phyloP scores from a whole-genome alignment of 1,140 invertebrate species.

The Solenopsis fugax region DNA sequence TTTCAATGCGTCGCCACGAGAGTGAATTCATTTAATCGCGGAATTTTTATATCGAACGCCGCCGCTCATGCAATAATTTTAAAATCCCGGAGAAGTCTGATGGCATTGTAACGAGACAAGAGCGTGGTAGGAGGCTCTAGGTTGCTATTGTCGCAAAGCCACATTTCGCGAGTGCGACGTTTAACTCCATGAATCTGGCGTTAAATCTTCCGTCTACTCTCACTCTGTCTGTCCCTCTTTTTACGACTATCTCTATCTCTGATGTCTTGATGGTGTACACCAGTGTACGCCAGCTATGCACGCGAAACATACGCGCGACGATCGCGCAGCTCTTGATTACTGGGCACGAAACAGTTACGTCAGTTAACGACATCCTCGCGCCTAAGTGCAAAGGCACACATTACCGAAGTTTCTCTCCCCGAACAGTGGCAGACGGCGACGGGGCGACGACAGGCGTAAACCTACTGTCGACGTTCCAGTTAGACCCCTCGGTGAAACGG shows the following conservation, averaged over 20 bases:
- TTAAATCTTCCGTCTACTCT: conserved; percentile 55
- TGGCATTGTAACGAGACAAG: background rate
- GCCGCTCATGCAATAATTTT: background rate
- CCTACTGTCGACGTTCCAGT: conserved; percentile 50
- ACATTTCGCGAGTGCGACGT: conserved; percentile 34
- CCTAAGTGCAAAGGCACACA: conserved; percentile 71
- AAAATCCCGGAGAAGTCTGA: background rate
- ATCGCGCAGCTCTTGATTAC: conserved; percentile 77
- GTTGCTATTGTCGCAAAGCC: conserved; percentile 55
- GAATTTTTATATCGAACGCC: conserved; percentile 13
- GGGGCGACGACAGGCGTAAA: conserved; percentile 19
- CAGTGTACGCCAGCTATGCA: background rate
- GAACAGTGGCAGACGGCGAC: conserved; percentile 28
- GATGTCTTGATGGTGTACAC: background rate
- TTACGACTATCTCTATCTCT: background rate
- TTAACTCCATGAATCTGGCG: conserved; percentile 55
- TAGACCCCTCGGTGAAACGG: conserved; percentile 61
- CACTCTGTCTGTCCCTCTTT: background rate
- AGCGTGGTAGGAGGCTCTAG: conserved; percentile 24
- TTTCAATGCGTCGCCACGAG: conserved; percentile 15
- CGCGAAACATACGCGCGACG: conserved; percentile 40
- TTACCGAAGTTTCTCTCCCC: conserved; percentile 75
- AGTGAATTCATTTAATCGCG: background rate
- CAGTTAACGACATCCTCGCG: conserved; percentile 75
- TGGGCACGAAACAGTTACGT: conserved; percentile 72